Percentiles rank a stretch among this genome's conserved stretches.
These are phyloP conservation scores for Porites evermanni DNA, from an alignment of 92 coral and sea anemone species.

Conservation along the genomic window DNA sequence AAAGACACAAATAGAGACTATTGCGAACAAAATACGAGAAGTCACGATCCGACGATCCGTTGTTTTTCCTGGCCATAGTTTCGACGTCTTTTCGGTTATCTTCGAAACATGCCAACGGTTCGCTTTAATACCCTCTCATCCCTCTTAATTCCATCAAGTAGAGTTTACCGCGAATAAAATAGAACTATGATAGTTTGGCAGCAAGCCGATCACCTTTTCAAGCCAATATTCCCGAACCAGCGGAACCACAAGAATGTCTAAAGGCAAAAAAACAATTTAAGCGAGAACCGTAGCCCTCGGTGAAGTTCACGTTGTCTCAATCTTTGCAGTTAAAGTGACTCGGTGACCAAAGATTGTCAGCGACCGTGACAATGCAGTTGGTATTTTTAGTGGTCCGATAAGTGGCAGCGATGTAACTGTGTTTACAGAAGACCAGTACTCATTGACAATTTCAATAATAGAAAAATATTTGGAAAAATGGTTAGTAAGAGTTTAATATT, in stretches of 20 bases:
- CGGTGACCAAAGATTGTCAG: not conserved
- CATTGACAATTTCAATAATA: not conserved
- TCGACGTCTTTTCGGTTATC: too few species aligned
- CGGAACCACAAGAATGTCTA: not conserved
- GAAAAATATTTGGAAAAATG: not conserved
- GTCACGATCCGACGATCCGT: not conserved
- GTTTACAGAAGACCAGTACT: too few species aligned
- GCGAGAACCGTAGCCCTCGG: not conserved
- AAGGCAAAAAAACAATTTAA: not conserved
- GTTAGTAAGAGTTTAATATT: not conserved
- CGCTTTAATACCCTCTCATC: not conserved
- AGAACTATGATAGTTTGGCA: conserved; percentile 19
- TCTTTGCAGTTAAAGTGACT: not conserved
- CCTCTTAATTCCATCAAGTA: not conserved
- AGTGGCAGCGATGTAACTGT: too few species aligned
- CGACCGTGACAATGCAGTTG: not conserved
- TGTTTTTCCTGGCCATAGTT: too few species aligned
- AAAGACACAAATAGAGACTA: not conserved
- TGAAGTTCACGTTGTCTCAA: not conserved
- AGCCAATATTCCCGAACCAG: conserved; percentile 3
- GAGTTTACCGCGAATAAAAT: not conserved
- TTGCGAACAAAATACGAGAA: not conserved
- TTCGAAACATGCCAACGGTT: not conserved
- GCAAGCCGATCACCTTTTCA: conserved; percentile 11
- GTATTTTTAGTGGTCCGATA: not conserved